Base-by-base conservation (phyloP, 2,113 vertebrate species). In the Hemiprocne comata region DNA sequence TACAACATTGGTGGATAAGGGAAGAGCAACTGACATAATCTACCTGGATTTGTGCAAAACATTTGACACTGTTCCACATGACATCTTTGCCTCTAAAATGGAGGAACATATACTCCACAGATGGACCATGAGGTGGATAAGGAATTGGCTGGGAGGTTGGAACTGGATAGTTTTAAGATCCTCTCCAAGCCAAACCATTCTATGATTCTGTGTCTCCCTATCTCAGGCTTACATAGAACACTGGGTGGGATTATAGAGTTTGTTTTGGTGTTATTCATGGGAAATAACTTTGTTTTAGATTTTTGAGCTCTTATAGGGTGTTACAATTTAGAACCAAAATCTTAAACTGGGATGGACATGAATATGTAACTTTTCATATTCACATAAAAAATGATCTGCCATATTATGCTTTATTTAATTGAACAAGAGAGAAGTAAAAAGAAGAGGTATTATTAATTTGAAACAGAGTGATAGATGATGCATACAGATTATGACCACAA, bases 381-480 rank as follows among this genome's bases (percentile, higher is more conserved):
- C 23, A 51, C 5, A 31, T 48, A 13, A 6, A 10, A 72, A 57
- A 42, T 4, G 4, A 7, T 72, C 36, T 66, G 9, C 3, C 6
- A 24, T 31, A 36, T 53, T 66, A 53, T 46, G 2, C 2, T 25
- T 85, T 54, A 66, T 64, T 46, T 36, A 48, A 19, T 4, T 20
- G 18, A 48, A 20, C 46, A 48, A 48, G 46, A 48, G 46, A 50
- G 7, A 60, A 76, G 9, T 61, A 9, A 17, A 62, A 38, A 48
- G 25, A 12, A 50, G 23, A 19, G 1, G 2, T 38, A 25, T 48
- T 26, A 54, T 17, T 66, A 34, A 58, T 65, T 51, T 76, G 31
- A 84, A 53, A 53, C 1, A 46, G 40, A 42, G 7, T 72, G 6
- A 46, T 13, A 53, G 19, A 18, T 48, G 8, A 13, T 0, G 0